Conservation (phyloP, 2,888 invertebrate genomes). For the Callyntrura guangdongensis region DNA sequence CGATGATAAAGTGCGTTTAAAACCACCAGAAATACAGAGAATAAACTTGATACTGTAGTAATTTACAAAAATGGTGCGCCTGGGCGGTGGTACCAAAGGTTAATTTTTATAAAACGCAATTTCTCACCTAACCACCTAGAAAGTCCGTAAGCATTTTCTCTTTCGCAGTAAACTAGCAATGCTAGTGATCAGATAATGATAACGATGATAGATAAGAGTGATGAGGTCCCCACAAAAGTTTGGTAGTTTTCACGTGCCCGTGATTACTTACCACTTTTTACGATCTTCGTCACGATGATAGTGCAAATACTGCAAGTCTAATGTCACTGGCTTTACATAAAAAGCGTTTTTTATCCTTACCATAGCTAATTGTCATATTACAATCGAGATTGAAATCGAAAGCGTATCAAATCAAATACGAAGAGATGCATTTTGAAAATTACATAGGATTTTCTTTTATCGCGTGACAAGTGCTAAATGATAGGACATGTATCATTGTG, state of each 20-base stretch:
- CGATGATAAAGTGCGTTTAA: too few relatives aligned
- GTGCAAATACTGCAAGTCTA: not conserved
- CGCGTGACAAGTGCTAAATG: not conserved
- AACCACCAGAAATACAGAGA: too few relatives aligned
- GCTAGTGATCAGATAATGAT: not conserved
- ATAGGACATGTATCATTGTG: not conserved
- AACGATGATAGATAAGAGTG: not conserved
- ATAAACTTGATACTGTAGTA: too few relatives aligned
- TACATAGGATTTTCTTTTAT: not conserved
- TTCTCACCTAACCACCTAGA: constrained; percentile 8
- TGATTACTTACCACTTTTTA: constrained; percentile 2
- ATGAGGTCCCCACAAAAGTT: not conserved
- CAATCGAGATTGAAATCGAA: constrained; percentile 61
- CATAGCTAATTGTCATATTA: constrained; percentile 9
- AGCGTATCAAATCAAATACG: constrained; percentile 6
- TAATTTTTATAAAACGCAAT: not conserved
- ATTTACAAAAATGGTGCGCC: too few relatives aligned
- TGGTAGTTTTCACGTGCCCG: constrained; percentile 5
- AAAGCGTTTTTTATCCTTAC: not conserved
- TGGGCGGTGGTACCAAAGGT: too few relatives aligned
- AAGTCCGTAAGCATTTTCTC: not conserved
- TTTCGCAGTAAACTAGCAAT: not conserved
- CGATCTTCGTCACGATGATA: not conserved
- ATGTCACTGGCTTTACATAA: not conserved
- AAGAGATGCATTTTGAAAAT: not conserved